Evolutionary conservation across 2,888 invertebrate genomes (phyloP).

Genomic region (Chloroclysta siterata): DNA sequence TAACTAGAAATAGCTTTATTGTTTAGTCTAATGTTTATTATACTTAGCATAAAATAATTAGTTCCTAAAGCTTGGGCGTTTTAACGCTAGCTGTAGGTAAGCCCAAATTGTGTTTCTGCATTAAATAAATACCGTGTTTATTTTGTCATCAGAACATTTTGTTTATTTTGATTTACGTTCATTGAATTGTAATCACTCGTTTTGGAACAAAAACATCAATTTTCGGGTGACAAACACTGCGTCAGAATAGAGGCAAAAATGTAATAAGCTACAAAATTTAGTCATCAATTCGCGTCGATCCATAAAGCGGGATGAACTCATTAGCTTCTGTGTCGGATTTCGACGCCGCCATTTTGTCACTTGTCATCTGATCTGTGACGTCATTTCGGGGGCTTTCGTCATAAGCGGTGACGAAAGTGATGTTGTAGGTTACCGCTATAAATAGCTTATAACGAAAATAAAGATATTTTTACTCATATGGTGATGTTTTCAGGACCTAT

Average conservation of each 20-base stretch:
- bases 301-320: conserved; percentile 40
- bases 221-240: conserved; percentile 25
- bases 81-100: no score
- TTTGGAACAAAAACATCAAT: conserved; percentile 30
- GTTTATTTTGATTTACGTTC: conserved; percentile 12
- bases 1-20: no score
- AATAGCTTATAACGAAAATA: neutral
- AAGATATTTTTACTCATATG: no score
- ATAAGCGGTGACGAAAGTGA: conserved; percentile 4
- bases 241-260: conserved; percentile 32
- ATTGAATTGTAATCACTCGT: conserved; percentile 12
- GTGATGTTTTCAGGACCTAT: no score
- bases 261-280: conserved; percentile 39
- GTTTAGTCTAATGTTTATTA: no score
- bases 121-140: neutral
- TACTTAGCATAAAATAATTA: no score
- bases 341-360: conserved; percentile 40
- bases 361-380: conserved; percentile 37
- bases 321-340: conserved; percentile 41
- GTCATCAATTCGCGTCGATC: conserved; percentile 40
- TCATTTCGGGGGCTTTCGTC: conserved; percentile 26
- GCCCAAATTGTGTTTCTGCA: no score
- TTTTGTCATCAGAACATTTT: conserved; percentile 3
- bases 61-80: no score
- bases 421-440: neutral